Percentiles rank a stretch among this genome's conserved stretches.
Conservation (phyloP, 2,797 vertebrate genomes). For the Hippoglossus hippoglossus region DNA sequence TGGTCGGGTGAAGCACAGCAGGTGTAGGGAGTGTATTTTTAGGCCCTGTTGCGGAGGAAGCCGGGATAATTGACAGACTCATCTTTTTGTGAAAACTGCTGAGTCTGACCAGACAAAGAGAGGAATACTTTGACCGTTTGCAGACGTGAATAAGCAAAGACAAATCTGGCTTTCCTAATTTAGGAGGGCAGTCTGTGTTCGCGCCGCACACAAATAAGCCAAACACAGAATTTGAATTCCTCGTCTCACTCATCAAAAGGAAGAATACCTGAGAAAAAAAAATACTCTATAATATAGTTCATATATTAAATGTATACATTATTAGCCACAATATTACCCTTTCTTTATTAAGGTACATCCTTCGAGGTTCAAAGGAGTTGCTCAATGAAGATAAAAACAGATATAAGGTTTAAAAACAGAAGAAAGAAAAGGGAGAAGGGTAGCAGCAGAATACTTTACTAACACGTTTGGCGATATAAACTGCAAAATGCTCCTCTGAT, state of each 20-base stretch:
- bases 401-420: neutral
- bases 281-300: neutral
- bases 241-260: neutral
- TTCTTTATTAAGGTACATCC: neutral
- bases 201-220: neutral
- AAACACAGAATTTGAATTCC: constrained; percentile 11
- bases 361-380: neutral
- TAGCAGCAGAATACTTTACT: neutral
- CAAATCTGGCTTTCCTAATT: neutral
- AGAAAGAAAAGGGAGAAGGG: neutral
- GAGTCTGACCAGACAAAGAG: constrained; percentile 2
- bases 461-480: neutral
- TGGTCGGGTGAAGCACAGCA: constrained; percentile 58
- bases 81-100: constrained; percentile 42
- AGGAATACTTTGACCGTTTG: neutral
- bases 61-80: constrained; percentile 44
- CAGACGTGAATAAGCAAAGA: neutral
- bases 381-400: neutral
- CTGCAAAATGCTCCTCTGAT: neutral
- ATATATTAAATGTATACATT: neutral
- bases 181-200: neutral
- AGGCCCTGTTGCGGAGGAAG: constrained; percentile 53
- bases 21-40: constrained; percentile 73
- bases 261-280: neutral
- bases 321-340: neutral